Percentiles rank a stretch among this genome's conserved stretches.
Conservation (phyloP, 2,797 vertebrate species). For the Benthosema pterotum region DNA sequence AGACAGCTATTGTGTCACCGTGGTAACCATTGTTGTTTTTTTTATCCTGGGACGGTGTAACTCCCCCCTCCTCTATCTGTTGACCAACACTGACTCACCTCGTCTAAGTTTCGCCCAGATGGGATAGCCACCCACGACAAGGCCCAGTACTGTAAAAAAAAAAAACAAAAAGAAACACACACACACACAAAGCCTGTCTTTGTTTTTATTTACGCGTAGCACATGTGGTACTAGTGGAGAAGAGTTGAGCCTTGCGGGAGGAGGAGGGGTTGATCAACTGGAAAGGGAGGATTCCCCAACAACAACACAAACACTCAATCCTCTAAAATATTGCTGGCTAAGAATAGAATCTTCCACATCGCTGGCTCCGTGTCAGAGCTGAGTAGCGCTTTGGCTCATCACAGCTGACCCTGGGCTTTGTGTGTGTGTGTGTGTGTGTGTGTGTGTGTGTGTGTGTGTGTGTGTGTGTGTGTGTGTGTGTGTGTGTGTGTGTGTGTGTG, state of each 20-base stretch:
- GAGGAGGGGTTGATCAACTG: conserved; percentile 9
- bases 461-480: neutral
- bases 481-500: neutral
- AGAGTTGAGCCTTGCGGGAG: neutral
- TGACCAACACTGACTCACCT: conserved; percentile 24
- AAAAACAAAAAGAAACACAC: too few species aligned
- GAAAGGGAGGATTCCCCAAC: conserved; percentile 37
- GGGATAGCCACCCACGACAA: neutral
- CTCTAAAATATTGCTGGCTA: conserved; percentile 28
- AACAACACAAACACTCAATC: too few species aligned
- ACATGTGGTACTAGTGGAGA: neutral
- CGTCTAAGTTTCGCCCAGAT: conserved; percentile 45
- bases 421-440: neutral
- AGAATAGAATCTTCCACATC: conserved; percentile 41
- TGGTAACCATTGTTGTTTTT: conserved; percentile 59
- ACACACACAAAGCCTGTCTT: conserved; percentile 5
- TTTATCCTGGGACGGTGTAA: conserved; percentile 32
- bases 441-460: neutral
- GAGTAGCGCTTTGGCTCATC: neutral
- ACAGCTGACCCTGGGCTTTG: neutral
- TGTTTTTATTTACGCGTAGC: conserved; percentile 15
- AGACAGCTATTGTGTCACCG: conserved; percentile 41
- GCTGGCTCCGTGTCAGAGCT: conserved; percentile 1
- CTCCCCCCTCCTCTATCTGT: conserved; percentile 5
- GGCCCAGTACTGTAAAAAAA: neutral